phyloP scores from a whole-genome alignment of 2,797 vertebrate species.

The Hemitrygon akajei region DNA sequence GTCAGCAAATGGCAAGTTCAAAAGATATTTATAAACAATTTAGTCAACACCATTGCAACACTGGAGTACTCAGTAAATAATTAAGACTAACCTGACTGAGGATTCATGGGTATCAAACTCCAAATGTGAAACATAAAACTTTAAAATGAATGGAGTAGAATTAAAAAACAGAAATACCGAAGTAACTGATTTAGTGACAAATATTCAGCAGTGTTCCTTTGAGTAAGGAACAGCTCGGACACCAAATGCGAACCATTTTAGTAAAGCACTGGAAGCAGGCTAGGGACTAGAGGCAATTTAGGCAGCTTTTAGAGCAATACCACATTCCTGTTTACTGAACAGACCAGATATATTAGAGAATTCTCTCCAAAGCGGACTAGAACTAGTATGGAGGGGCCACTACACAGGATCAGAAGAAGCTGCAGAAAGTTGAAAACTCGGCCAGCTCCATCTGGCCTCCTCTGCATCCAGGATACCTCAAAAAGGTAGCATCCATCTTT shows the following conservation, averaged over 20 bases:
- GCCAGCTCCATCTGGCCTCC: too few relatives aligned
- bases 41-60: neutral
- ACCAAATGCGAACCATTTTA: too few relatives aligned
- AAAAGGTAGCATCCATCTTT: too few relatives aligned
- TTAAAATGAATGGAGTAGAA: neutral
- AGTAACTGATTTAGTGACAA: neutral
- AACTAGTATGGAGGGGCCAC: too few relatives aligned
- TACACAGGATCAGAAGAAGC: too few relatives aligned
- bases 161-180: neutral
- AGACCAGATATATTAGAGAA: neutral
- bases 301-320: neutral
- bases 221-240: too few relatives aligned
- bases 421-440: too few relatives aligned
- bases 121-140: neutral
- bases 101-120: neutral
- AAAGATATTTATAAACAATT: neutral
- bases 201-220: neutral
- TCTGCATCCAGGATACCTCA: too few relatives aligned
- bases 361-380: neutral
- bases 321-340: neutral
- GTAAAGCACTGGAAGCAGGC: neutral
- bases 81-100: neutral
- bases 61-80: neutral
- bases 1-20: too few relatives aligned
- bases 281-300: neutral